Base-by-base conservation (phyloP, 2,797 vertebrate genomes). In the Avahi laniger region DNA sequence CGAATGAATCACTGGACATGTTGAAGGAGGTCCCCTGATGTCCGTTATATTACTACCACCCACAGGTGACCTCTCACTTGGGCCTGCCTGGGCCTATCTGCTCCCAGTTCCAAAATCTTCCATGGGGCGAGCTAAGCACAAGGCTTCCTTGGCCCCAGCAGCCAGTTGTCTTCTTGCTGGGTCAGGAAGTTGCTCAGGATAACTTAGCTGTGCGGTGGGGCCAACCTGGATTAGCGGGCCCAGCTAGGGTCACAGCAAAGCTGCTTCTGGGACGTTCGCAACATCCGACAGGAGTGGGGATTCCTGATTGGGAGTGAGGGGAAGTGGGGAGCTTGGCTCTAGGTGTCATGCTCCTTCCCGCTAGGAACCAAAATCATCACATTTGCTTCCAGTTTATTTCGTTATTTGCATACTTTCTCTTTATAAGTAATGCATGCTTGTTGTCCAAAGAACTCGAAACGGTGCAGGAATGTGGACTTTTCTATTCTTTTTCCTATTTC, bases 61-160 rank as follows among this genome's bases (percentile, higher is more conserved):
- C 33, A 12, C 35, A 86, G 33, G 33, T 17, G 46, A 65, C 43
- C 50, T 72, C 75, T 87, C 35, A 7, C 17, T 52, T 59, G 72
- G 57, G 52, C 30, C 8, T 2, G 12, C 41, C 50, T 72, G 50
- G 35, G n/a, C 57, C 52, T 57, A n/a, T 59, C 61, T 54, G 67
- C 24, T 52, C n/a, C 67, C 30, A 1, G 41, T 93, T 75, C 87
- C 35, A 81, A 76, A 81, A 95, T 14, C n/a, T 81, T 89, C 85
- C 20, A 5, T 1, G 24, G 83, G 50, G 41, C 5, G 38, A 65
- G 48, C 18, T 15, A 26, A 84, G 78, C 48, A 14, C 9, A 43
- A 54, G 59, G 6, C 20, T 17, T 70, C 41, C 61, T 63, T 38
- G 38, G 15, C 90, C 48, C 52, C 7, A 2, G 93, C 35, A 57